These are phyloP conservation scores for Triplophysa dalaica DNA, from an alignment of 2,113 vertebrate species.

Conservation along the genomic window DNA sequence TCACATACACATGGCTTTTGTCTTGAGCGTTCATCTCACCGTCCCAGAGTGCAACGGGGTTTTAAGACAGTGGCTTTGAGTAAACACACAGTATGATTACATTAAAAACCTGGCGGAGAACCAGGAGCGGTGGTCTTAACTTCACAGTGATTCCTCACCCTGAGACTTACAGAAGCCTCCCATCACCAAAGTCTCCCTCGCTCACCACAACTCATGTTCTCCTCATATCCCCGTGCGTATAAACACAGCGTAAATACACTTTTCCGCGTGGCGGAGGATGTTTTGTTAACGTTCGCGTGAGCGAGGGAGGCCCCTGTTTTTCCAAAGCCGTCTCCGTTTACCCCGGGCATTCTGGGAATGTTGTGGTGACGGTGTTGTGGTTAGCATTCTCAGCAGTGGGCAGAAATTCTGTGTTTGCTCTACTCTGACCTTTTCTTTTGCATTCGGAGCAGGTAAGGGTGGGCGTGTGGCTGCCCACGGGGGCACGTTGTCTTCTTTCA, in stretches of 20 bases:
- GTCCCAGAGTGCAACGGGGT: no score
- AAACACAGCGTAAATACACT: constrained; percentile 44
- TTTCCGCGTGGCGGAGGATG: not conserved
- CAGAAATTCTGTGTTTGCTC: not conserved
- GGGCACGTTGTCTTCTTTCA: constrained; percentile 93
- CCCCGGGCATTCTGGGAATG: not conserved
- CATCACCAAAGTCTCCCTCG: not conserved
- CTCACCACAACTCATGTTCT: not conserved
- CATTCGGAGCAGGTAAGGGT: constrained; percentile 80
- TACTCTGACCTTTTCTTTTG: constrained; percentile 1
- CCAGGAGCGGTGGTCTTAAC: not conserved
- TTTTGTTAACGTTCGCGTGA: constrained; percentile 10
- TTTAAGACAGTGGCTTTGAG: not conserved
- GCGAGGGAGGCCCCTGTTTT: not conserved
- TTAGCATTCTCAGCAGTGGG: not conserved
- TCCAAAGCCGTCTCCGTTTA: not conserved
- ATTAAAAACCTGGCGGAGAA: constrained; percentile 34
- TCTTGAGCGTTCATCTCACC: no score
- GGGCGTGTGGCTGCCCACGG: constrained; percentile 93
- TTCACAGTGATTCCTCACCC: not conserved
- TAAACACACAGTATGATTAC: constrained; percentile 42
- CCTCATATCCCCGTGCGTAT: constrained; percentile 16
- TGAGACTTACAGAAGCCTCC: not conserved
- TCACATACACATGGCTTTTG: no score
- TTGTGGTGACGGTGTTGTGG: not conserved